Evolutionary conservation across 2,888 invertebrate genomes (phyloP), one percentile per base, ranked within the genome.

Genomic region (Anarsia innoxiella): DNA sequence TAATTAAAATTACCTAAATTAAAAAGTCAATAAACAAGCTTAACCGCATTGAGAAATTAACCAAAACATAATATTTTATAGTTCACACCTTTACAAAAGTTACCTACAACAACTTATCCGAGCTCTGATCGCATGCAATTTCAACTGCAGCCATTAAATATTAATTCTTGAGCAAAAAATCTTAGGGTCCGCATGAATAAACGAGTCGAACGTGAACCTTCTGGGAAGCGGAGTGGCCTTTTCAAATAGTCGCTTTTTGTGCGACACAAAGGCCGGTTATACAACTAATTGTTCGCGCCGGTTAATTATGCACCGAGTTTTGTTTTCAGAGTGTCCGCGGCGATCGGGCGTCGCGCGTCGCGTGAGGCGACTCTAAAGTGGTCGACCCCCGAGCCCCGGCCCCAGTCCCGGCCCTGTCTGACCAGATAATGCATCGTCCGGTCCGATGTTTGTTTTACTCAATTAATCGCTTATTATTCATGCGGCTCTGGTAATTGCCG

Each of bases 241-340:
- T 56, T 49, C 62, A 67, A 66, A 63, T 57, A 53, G 59, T 59
- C 60, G 60, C 65, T 60, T 65, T 51, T 66, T 63, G 57, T 56
- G 60, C 69, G 66, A 71, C 74, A 78, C 75, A 73, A 74, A 69
- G 59, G 66, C 66, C 64, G 66, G 71, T 73, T 76, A 73, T 69
- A 75, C 75, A 78, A 76, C 72, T 77, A 79, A 78, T 77, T 76
- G 67, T 74, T 71, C 69, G 65, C 67, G 64, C 66, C 66, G 65
- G 66, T 68, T 78, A 75, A 77, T 79, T 75, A 75, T 76, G 65
- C 68, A 66, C n/a, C n/a, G n/a, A n/a, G 66, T n/a, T 61, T 70
- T 72, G 66, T 72, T 75, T 69, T 66, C 52, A 48, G 45, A 59
- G 53, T 57, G 40, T 13, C 25, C 48, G 53, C 48, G 52, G 52